A percentile compares a stretch with the other conserved stretches of the same genome.
Evolutionary conservation across 2,113 vertebrate species (phyloP).

Genomic region (Nibea albiflora): DNA sequence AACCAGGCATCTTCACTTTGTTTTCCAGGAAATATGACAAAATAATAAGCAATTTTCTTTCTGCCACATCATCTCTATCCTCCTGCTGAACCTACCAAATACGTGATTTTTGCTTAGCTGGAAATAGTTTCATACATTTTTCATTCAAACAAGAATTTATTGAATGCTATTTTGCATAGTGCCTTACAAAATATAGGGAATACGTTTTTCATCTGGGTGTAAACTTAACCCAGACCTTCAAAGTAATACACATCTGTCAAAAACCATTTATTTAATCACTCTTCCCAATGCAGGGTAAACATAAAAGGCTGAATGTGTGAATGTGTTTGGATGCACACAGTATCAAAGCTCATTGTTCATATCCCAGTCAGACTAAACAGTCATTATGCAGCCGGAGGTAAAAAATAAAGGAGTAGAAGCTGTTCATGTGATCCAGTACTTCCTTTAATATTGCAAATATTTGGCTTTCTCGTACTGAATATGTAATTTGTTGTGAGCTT

Average conservation of each 20-base stretch:
- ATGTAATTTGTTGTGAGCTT: neutral
- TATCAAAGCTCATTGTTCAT: neutral
- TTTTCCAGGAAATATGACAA: neutral
- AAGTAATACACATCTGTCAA: neutral
- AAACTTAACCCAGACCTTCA: neutral
- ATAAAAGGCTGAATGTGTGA: neutral
- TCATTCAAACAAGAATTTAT: neutral
- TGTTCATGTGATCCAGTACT: neutral
- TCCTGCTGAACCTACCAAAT: neutral
- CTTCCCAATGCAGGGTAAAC: neutral
- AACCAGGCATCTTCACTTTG: neutral
- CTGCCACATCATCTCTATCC: neutral
- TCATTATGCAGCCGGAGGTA: neutral
- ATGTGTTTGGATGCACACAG: neutral
- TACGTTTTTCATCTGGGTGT: neutral
- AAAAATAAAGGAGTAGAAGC: neutral
- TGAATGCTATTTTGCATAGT: neutral
- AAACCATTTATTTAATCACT: neutral
- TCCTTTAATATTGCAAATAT: neutral
- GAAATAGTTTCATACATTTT: conserved; percentile 4
- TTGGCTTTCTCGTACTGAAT: neutral
- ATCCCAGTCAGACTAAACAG: neutral
- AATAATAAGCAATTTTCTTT: neutral
- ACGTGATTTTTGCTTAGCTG: neutral
- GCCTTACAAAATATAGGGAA: neutral